Evolutionary conservation across 2,797 vertebrate genomes (phyloP).

Genomic region (Alectoris magna): DNA sequence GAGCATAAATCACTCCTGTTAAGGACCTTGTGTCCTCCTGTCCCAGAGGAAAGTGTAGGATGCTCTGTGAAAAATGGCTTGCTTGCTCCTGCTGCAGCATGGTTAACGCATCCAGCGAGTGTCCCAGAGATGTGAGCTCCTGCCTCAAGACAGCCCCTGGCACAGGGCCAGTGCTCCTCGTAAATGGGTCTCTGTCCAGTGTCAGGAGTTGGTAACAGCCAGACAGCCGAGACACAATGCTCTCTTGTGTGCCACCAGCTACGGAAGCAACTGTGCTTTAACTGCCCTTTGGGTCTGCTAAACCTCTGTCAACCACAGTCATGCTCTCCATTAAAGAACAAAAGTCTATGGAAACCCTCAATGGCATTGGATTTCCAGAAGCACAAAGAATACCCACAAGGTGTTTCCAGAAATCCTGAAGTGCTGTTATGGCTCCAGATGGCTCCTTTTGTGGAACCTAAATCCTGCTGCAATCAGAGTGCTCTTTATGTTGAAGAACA

Average conservation of each 20-base stretch:
- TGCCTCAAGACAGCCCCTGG: neutral
- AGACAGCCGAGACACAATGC: neutral
- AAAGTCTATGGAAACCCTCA: neutral
- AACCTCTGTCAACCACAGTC: neutral
- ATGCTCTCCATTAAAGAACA: constrained; percentile 31
- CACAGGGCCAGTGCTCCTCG: rapidly evolving
- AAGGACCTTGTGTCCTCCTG: neutral
- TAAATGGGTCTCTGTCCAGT: constrained; percentile 33
- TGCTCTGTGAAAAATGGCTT: neutral
- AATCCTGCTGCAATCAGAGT: constrained; percentile 13
- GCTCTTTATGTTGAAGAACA: neutral
- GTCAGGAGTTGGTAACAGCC: constrained; percentile 17
- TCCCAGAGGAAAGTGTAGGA: neutral
- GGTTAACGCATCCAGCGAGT: neutral
- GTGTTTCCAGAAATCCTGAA: constrained; percentile 22
- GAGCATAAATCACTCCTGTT: neutral
- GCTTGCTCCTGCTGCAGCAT: neutral
- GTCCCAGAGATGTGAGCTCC: neutral
- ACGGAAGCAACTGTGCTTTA: constrained; percentile 19
- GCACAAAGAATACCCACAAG: constrained; percentile 30
- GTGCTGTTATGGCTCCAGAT: constrained; percentile 39
- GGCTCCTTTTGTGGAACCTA: neutral
- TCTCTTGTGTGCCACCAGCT: neutral
- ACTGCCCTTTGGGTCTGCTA: neutral
- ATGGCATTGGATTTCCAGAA: neutral